These are phyloP conservation scores for Eristalis intricaria DNA, from an alignment of 2,888 invertebrate genomes.

Conservation along the genomic window DNA sequence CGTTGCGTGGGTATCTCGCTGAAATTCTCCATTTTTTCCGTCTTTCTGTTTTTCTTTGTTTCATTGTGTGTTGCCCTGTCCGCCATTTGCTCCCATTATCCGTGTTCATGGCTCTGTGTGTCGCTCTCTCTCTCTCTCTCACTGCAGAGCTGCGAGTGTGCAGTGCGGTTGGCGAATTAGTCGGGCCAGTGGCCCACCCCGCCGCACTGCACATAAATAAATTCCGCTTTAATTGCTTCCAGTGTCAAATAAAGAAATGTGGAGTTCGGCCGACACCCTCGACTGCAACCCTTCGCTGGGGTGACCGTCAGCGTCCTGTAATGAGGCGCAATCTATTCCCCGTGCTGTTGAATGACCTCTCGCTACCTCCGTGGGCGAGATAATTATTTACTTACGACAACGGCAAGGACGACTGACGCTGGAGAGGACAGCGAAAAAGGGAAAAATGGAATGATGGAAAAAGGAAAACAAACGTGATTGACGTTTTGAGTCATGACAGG, in stretches of 20 bases:
- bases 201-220: conserved; percentile 49
- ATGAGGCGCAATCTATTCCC: conserved; percentile 55
- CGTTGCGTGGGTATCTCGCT: conserved; percentile 1
- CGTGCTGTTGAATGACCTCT: conserved; percentile 22
- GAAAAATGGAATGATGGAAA: conserved; percentile 7
- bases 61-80: neutral
- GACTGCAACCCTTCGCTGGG: conserved; percentile 41
- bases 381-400: conserved; percentile 63
- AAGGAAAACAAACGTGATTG: conserved; percentile 59
- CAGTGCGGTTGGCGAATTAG: conserved; percentile 62
- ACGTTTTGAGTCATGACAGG: conserved; percentile 68
- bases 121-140: too few species aligned
- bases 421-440: conserved; percentile 8
- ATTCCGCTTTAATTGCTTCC: conserved; percentile 64
- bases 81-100: conserved; percentile 26
- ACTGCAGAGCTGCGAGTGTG: neutral
- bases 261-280: neutral
- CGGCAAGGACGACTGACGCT: conserved; percentile 4
- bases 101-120: neutral
- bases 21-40: conserved; percentile 4
- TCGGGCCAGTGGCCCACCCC: neutral
- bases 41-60: neutral
- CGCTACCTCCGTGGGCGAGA: conserved; percentile 22
- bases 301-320: conserved; percentile 1
- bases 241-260: conserved; percentile 69